phyloP scores from a whole-genome alignment of 2,797 vertebrate species.

The Sphenopsis melanotis region DNA sequence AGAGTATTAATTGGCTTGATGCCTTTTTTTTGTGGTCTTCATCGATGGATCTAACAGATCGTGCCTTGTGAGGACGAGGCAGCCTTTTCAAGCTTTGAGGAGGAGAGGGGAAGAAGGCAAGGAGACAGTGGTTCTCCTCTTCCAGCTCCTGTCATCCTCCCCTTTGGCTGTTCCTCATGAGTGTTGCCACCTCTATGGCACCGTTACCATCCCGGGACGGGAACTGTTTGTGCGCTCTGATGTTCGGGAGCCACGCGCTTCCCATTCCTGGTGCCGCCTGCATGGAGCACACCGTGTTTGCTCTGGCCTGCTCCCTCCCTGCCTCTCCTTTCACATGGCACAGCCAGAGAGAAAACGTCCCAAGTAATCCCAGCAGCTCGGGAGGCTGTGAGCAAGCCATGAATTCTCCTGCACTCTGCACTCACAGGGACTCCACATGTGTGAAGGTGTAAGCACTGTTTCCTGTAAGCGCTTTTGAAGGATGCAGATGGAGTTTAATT shows the following conservation, averaged over 20 bases:
- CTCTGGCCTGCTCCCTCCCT: not conserved
- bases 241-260: accelerated
- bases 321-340: not conserved
- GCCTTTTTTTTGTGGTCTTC: not conserved
- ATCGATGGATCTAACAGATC: not conserved
- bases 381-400: not conserved
- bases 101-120: not conserved
- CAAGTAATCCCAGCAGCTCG: not conserved
- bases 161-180: accelerated
- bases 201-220: accelerated
- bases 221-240: not conserved
- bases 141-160: not conserved
- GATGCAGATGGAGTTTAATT: not conserved
- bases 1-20: not conserved
- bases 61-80: not conserved
- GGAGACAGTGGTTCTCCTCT: not conserved
- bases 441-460: not conserved
- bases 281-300: accelerated
- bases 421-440: accelerated
- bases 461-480: not conserved
- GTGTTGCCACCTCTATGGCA: not conserved
- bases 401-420: not conserved
- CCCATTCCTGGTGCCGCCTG: not conserved
- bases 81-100: not conserved
- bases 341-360: not conserved